Conservation (phyloP, 2,113 vertebrate species). For the Terrapene triunguis region DNA sequence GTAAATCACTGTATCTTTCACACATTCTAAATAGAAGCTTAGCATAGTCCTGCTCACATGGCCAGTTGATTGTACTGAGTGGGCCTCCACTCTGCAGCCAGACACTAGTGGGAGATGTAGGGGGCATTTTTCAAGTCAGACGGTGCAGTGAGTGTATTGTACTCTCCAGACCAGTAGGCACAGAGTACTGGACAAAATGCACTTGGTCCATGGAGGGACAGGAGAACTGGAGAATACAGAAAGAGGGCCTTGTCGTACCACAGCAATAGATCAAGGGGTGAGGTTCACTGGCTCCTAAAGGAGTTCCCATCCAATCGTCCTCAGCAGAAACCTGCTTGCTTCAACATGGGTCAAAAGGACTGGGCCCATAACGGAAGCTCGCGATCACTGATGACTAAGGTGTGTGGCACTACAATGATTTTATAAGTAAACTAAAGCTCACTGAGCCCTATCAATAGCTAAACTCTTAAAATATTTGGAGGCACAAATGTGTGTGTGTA, state of each 20-base stretch:
- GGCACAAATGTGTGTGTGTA: conserved; percentile 75
- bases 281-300: conserved; percentile 4
- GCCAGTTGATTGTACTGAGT: conserved; percentile 52
- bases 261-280: not conserved
- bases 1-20: conserved; percentile 62
- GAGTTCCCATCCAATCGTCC: not conserved
- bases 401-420: conserved; percentile 24
- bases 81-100: conserved; percentile 54
- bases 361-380: conserved; percentile 17
- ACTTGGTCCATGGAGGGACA: not conserved
- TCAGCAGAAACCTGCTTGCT: conserved; percentile 1
- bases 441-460: conserved; percentile 59
- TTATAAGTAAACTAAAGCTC: conserved; percentile 10
- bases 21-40: conserved; percentile 66
- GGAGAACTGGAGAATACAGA: not conserved
- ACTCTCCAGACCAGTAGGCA: not conserved
- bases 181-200: not conserved
- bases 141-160: not conserved
- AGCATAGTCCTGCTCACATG: conserved; percentile 35
- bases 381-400: not conserved
- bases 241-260: not conserved
- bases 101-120: conserved; percentile 54
- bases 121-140: conserved; percentile 12
- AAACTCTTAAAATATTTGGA: conserved; percentile 79
- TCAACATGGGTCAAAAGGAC: not conserved